Evolutionary conservation across 2,797 vertebrate species (phyloP).

Genomic region (Petrocephalus sullivani): DNA sequence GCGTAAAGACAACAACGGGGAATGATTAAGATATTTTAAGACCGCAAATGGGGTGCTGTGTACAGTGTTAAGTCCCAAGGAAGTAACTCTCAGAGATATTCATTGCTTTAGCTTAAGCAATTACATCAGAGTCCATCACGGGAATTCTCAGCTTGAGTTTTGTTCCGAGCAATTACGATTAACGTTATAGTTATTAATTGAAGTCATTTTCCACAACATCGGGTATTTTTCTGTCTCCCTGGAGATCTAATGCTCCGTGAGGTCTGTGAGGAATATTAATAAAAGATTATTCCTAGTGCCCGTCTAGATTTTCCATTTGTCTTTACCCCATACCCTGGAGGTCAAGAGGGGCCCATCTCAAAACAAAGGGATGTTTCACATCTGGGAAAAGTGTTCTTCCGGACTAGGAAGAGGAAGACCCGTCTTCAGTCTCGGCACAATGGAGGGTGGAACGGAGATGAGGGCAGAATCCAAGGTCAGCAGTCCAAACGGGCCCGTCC

Average conservation of each 20-base stretch:
- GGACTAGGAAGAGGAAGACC: constrained; percentile 33
- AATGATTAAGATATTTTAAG: constrained; percentile 89
- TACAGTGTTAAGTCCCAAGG: constrained; percentile 82
- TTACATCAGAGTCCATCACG: constrained; percentile 98
- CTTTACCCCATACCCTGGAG: constrained; percentile 49
- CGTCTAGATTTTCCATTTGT: constrained; percentile 62
- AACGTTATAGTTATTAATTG: constrained; percentile 95
- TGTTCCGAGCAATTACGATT: constrained; percentile 93
- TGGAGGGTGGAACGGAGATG: background rate
- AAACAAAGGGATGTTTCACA: constrained; percentile 41
- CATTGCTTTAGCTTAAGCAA: constrained; percentile 89
- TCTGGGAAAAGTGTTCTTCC: constrained; percentile 46
- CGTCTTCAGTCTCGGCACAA: background rate
- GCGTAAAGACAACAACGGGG: constrained; percentile 95
- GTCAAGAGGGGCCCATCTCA: constrained; percentile 70
- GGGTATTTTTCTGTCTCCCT: constrained; percentile 58
- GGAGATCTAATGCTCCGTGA: constrained; percentile 67
- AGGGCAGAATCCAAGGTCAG: constrained; percentile 10
- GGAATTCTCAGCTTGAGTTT: constrained; percentile 96
- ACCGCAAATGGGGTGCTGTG: constrained; percentile 85
- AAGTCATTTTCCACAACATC: constrained; percentile 82
- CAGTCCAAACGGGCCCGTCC: background rate
- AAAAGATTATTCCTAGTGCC: constrained; percentile 54
- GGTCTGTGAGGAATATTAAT: constrained; percentile 67
- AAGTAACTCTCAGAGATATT: constrained; percentile 89